A percentile compares a stretch with the other conserved stretches of the same genome.
Conservation (phyloP, 1,140 invertebrate species). For the Lepidotrigona ventralis region DNA sequence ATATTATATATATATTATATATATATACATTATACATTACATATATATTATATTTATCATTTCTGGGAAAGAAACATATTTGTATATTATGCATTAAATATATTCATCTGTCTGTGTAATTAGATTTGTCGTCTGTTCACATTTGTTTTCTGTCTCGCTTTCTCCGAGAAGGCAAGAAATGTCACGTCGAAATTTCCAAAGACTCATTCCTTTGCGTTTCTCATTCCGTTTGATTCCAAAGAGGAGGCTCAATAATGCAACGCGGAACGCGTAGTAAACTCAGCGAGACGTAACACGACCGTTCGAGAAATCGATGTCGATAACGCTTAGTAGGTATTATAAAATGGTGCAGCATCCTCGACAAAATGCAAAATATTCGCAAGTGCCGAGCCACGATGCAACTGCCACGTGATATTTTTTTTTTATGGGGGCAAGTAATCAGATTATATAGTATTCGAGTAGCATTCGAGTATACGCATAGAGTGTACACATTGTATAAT, state of each 20-base stretch:
- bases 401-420: not conserved
- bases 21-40: too few species aligned
- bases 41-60: too few species aligned
- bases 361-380: not conserved
- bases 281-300: not conserved
- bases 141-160: not conserved
- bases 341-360: too few species aligned
- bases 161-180: not conserved
- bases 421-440: not conserved
- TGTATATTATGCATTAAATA: too few species aligned
- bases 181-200: not conserved
- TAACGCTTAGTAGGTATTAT: not conserved
- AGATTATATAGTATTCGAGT: not conserved
- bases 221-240: not conserved
- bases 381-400: not conserved
- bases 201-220: not conserved
- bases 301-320: not conserved
- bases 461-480: not conserved
- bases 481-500: too few species aligned
- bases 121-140: not conserved
- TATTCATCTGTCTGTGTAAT: too few species aligned
- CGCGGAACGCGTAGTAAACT: not conserved
- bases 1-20: too few species aligned
- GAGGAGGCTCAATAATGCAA: not conserved
- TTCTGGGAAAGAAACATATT: too few species aligned